Conservation (phyloP, 1,140 invertebrate genomes). For the Hyposmocoma kahamanoa region DNA sequence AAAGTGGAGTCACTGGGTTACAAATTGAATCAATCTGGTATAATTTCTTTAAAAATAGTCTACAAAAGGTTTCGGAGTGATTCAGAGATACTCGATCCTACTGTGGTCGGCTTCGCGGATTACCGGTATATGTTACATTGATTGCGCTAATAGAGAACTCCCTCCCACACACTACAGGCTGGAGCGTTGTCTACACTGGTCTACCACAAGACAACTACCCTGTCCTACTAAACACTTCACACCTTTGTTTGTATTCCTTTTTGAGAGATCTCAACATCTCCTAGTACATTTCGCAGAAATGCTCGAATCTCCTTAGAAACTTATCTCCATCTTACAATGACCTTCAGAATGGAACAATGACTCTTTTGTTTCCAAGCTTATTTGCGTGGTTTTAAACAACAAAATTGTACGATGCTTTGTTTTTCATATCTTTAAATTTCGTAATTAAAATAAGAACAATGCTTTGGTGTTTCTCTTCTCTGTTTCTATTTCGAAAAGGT, state of each 20-base stretch:
- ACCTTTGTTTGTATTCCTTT: background rate
- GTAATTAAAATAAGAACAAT: background rate
- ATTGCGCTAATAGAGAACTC: no score
- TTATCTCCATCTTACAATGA: slow-evolving; percentile 6
- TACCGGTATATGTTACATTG: slow-evolving; percentile 33
- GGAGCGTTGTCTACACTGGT: no score
- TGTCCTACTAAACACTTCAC: background rate
- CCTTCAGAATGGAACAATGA: slow-evolving; percentile 26
- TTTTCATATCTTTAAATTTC: background rate
- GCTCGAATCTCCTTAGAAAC: background rate
- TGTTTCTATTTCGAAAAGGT: no score
- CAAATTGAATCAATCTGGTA: background rate
- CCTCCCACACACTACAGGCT: no score
- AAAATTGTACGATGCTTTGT: background rate
- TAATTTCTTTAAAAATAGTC: slow-evolving; percentile 36
- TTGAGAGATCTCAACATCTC: background rate
- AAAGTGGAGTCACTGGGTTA: no score
- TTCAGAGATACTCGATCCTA: slow-evolving; percentile 39
- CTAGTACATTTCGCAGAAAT: background rate
- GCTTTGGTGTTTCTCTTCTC: no score
- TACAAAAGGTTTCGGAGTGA: slow-evolving; percentile 47
- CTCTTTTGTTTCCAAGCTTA: slow-evolving; percentile 16
- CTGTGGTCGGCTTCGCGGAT: slow-evolving; percentile 36
- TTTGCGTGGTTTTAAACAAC: background rate
- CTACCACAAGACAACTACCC: no score